Conservation (phyloP, 2,888 invertebrate species). For the Dendrolimus pini region DNA sequence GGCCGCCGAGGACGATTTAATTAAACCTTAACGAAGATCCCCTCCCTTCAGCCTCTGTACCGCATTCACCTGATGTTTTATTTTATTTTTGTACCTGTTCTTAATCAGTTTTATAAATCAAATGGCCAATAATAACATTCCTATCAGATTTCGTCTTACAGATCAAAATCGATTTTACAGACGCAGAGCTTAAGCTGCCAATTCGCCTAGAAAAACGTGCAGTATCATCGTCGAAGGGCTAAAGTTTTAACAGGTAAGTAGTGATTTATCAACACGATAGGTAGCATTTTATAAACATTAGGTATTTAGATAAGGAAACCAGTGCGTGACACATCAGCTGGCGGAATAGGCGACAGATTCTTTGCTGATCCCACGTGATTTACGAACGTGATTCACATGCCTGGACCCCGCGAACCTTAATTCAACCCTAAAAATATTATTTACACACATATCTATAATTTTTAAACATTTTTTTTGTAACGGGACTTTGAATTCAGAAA, state of each 20-base stretch:
- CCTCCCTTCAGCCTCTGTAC: slow-evolving; percentile 20
- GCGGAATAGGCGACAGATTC: slow-evolving; percentile 41
- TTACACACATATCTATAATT: no score
- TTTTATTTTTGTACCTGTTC: slow-evolving; percentile 57
- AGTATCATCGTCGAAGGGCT: neutral
- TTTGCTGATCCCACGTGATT: slow-evolving; percentile 55
- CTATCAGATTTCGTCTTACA: neutral
- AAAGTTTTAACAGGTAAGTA: neutral
- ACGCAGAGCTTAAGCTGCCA: no score
- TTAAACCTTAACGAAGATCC: slow-evolving; percentile 74
- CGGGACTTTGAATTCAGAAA: no score
- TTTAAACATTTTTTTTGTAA: no score
- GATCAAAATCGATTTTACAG: no score
- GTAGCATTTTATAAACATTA: no score
- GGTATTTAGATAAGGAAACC: slow-evolving; percentile 14
- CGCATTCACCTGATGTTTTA: slow-evolving; percentile 58
- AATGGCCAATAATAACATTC: neutral
- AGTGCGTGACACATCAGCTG: slow-evolving; percentile 24
- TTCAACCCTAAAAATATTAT: no score
- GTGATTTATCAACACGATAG: slow-evolving; percentile 6
- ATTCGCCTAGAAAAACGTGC: neutral
- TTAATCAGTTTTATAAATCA: neutral
- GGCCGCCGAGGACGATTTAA: slow-evolving; percentile 74
- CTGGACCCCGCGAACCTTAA: neutral
- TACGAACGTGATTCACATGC: slow-evolving; percentile 26